Conservation (phyloP, 2,113 vertebrate species). For the Edolisoma coerulescens region DNA sequence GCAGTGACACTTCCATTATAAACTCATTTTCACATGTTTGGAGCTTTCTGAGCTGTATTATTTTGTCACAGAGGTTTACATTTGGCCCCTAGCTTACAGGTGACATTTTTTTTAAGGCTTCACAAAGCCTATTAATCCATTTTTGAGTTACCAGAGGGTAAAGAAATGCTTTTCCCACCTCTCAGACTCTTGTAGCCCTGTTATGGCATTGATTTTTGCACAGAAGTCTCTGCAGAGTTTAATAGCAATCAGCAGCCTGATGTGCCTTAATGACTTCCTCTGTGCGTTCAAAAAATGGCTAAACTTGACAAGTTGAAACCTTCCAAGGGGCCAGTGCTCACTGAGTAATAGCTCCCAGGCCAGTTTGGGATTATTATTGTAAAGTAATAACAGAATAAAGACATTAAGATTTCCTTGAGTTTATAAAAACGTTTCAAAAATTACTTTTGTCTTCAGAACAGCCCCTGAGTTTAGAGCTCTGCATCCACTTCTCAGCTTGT, state of each 20-base stretch:
- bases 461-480: not conserved
- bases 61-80: slow-evolving; percentile 14
- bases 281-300: slow-evolving; percentile 38
- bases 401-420: slow-evolving; percentile 4
- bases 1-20: slow-evolving; percentile 9
- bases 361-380: slow-evolving; percentile 35
- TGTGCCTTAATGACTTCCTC: slow-evolving; percentile 61
- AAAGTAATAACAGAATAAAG: slow-evolving; percentile 28
- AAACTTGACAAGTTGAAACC: slow-evolving; percentile 50
- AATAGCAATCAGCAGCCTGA: slow-evolving; percentile 60
- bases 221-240: slow-evolving; percentile 45
- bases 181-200: slow-evolving; percentile 15
- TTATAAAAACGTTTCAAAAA: slow-evolving; percentile 33
- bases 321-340: slow-evolving; percentile 38
- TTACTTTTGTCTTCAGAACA: slow-evolving; percentile 9
- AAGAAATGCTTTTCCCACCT: slow-evolving; percentile 26
- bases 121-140: slow-evolving; percentile 9
- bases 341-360: slow-evolving; percentile 46
- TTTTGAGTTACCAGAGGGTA: slow-evolving; percentile 21
- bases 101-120: not conserved
- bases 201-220: slow-evolving; percentile 52
- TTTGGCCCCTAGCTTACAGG: not conserved
- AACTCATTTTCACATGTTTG: not conserved
- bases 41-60: slow-evolving; percentile 10
- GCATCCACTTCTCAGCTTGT: not conserved